Evolutionary conservation across 2,888 invertebrate genomes (phyloP), one percentile per base, ranked within the genome.

Genomic region (Eupithecia centaureata): DNA sequence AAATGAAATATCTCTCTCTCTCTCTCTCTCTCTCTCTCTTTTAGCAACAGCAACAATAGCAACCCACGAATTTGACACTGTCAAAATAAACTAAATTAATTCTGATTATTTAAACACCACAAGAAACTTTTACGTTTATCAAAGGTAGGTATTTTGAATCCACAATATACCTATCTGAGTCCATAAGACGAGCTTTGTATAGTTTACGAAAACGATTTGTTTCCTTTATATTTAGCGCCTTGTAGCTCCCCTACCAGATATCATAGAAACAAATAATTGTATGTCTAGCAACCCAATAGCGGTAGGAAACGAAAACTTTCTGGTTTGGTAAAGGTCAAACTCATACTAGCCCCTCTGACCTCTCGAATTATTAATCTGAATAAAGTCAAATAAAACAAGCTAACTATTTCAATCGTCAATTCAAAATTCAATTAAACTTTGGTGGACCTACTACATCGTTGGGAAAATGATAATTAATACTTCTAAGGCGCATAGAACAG

Each of bases 341-440:
- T 47, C 10, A 18, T 47, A 22, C 42, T 18, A 42, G n/a, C 42
- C 10, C 7, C 22, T 22, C 22, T 22, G 47, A 47, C 18, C 18
- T 22, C 47, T 22, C 10, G 18, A 38, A 42, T 18, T 18, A 47
- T 47, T 47, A 22, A 47, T 22, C 47, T 10, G 10, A 22, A 22
- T 47, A 22, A 47, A 47, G 47, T 47, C 47, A 47, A 47, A 47
- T 47, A 47, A 47, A 47, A 47, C 22, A 18, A 47, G 47, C 47
- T 18, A 42, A 47, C 22, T 18, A 47, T 47, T 47, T 47, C 22
- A 47, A 22, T 47, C 47, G 47, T 22, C 47, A 47, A 47, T 47
- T 47, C 22, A 47, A 18, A 47, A 47, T 47, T 22, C 47, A 47
- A 47, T 47, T 47, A 47, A 47, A 47, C 22, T 47, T 47, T 47